Evolutionary conservation across 2,113 vertebrate genomes (phyloP), one percentile per base, ranked within the genome.

Genomic region (Lichenostomus cassidix): DNA sequence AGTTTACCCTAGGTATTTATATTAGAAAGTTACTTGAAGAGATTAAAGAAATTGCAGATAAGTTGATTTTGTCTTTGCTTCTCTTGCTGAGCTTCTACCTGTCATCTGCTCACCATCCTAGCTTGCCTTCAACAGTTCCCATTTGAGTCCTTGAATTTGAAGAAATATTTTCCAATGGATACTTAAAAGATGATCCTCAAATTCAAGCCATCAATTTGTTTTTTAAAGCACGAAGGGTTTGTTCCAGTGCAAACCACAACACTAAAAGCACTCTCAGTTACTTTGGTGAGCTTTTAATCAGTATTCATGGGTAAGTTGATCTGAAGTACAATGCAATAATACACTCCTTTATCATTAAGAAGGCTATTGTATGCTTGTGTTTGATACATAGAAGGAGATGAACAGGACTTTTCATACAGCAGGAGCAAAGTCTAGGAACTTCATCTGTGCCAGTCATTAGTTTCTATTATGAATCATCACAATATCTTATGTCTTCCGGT

Each of bases 361-460:
- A 55, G 7, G 56, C 7, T 89, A 77, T 77, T 3, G 2, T 14
- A 42, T 74, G 18, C 50, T 62, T 63, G 19, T 29, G 84, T 59
- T 59, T 82, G 62, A 63, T 39, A 76, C 0, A 2, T 2, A 23
- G 37, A 85, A 82, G 23, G 5, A 62, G 63, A 69, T 29, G 10
- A 75, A 6, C 1, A 3, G 75, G 39, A 68, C 14, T 39, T 27
- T 71, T 71, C 33, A 75, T 16, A 52, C 5, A 64, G 31, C 25
- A 80, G 33, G 25, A 88, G 67, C 7, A 56, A 86, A 55, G 35
- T 21, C n/a, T 15, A 70, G 29, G 39, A 9, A 65, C 70, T 81
- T 74, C 18, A 49, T 0, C 0, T 7, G 3, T 65, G 12, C 3
- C 41, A 60, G 47, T 41, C n/a, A 49, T 67, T 60, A 47, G 23